Evolutionary conservation across 2,888 invertebrate genomes (phyloP).

Genomic region (Schrankia costaestrigalis): DNA sequence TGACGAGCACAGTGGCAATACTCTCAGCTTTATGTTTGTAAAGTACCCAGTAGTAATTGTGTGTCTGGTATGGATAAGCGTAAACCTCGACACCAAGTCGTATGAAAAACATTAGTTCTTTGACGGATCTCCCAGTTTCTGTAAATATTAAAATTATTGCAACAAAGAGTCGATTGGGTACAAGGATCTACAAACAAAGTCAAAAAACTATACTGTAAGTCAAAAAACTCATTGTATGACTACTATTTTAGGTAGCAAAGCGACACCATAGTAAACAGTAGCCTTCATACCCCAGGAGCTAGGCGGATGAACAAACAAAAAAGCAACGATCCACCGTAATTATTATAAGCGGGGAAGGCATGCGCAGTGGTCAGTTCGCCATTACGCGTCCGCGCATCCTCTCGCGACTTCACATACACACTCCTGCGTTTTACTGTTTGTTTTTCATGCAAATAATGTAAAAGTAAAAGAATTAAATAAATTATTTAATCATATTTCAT

Average conservation of each 20-base stretch:
- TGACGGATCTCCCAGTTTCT: no score
- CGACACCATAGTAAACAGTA: conserved; percentile 23
- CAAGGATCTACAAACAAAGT: conserved; percentile 16
- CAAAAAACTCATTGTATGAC: conserved; percentile 4
- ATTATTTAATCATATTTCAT: conserved; percentile 19
- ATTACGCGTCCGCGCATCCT: conserved; percentile 45
- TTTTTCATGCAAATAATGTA: conserved; percentile 30
- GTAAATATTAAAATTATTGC: no score
- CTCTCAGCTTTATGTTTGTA: no score
- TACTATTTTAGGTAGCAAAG: conserved; percentile 17
- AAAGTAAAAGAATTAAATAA: conserved; percentile 10
- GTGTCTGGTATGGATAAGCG: no score
- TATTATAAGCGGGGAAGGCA: conserved; percentile 63
- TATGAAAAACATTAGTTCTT: no score
- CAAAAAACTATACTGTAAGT: conserved; percentile 24
- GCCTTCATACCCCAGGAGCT: conserved; percentile 44
- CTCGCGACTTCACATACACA: conserved; percentile 18
- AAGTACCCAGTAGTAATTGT: no score
- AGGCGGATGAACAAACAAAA: conserved; percentile 65
- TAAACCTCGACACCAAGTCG: no score
- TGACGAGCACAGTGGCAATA: no score
- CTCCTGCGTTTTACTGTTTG: conserved; percentile 1
- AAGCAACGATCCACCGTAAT: conserved; percentile 65
- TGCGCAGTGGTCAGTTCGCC: conserved; percentile 55
- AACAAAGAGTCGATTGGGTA: no score